These are phyloP conservation scores for Chironomus striatipennis DNA, from an alignment of 1,140 invertebrate genomes.

Conservation along the genomic window DNA sequence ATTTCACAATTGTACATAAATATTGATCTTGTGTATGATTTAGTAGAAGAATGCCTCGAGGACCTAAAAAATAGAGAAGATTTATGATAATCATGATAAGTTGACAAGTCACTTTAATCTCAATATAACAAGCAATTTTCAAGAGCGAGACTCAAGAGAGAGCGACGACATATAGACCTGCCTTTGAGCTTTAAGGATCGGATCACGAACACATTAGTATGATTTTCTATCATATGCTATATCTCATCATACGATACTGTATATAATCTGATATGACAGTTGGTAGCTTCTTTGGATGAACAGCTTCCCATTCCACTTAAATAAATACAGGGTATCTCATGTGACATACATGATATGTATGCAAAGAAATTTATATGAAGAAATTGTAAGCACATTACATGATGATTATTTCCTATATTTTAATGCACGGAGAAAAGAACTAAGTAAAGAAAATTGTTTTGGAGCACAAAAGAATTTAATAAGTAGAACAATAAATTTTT, in stretches of 20 bases:
- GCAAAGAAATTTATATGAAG: too few relatives aligned
- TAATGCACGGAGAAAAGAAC: too few relatives aligned
- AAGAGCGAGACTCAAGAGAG: too few relatives aligned
- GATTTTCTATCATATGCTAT: background rate
- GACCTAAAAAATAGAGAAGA: background rate
- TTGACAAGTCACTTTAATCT: too few relatives aligned
- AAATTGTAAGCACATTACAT: too few relatives aligned
- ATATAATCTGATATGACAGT: constrained; percentile 12
- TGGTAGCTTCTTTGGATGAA: background rate
- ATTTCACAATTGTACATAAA: background rate
- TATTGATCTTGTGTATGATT: background rate
- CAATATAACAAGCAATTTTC: too few relatives aligned
- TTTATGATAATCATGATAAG: background rate
- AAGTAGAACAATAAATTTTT: too few relatives aligned
- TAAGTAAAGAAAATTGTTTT: too few relatives aligned
- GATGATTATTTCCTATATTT: too few relatives aligned
- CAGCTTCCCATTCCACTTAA: too few relatives aligned
- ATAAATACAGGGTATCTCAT: background rate
- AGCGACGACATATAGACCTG: too few relatives aligned
- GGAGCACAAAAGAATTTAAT: too few relatives aligned
- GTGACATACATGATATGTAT: background rate
- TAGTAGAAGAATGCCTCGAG: background rate
- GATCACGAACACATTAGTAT: background rate
- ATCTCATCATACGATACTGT: background rate
- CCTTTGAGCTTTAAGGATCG: background rate